Conservation (phyloP, 2,797 vertebrate species). For the Etheostoma nigrum region DNA sequence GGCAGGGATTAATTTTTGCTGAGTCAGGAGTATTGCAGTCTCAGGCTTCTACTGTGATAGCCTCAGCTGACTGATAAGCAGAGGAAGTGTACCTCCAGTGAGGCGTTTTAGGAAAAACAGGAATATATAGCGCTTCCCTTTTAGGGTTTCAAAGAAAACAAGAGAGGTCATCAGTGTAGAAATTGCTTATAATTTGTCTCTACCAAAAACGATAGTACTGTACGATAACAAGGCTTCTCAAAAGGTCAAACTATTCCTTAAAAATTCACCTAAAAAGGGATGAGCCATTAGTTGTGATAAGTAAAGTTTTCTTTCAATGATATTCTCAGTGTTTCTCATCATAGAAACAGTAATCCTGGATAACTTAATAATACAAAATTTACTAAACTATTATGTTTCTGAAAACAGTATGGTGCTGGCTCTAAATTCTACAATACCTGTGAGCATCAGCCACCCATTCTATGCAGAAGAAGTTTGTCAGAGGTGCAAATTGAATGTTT, state of each 20-base stretch:
- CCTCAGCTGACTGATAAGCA: constrained; percentile 53
- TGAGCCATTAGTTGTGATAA: not conserved
- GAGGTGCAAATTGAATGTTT: not conserved
- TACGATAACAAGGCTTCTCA: not conserved
- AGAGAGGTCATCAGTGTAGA: not conserved
- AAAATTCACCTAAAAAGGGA: not conserved
- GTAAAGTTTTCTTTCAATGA: too few species aligned
- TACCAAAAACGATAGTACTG: not conserved
- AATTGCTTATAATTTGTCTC: not conserved
- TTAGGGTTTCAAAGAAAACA: constrained; percentile 16
- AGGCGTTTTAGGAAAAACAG: constrained; percentile 41
- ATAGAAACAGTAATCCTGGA: not conserved
- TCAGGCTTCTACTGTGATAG: constrained; percentile 52
- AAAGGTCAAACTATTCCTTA: not conserved
- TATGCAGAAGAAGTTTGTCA: not conserved
- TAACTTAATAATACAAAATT: not conserved
- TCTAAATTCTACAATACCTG: not conserved
- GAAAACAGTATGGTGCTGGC: not conserved
- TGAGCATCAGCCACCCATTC: not conserved
- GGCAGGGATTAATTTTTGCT: constrained; percentile 67
- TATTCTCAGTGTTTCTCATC: not conserved
- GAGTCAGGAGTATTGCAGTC: constrained; percentile 56
- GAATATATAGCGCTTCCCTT: constrained; percentile 46
- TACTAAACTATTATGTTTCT: not conserved
- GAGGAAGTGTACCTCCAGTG: constrained; percentile 31